phyloP scores from a whole-genome alignment of 2,797 vertebrate species.

The Oryzias sinensis region DNA sequence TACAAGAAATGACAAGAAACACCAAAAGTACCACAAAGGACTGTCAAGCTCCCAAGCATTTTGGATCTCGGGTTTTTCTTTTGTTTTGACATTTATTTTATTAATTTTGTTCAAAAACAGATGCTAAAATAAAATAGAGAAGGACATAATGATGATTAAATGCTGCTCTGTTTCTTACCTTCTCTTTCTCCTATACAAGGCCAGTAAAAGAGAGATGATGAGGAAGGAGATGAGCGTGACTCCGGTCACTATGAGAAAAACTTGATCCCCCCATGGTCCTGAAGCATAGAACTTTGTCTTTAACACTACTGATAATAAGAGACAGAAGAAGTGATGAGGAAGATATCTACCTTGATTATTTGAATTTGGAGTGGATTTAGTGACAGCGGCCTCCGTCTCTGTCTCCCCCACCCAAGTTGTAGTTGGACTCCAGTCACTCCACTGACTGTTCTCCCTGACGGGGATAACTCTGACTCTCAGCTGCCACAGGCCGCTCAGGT shows the following conservation, averaged over 20 bases:
- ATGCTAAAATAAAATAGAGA: too few relatives aligned
- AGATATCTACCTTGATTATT: constrained; percentile 21
- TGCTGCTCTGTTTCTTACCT: constrained; percentile 32
- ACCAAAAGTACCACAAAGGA: too few relatives aligned
- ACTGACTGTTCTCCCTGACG: accelerated
- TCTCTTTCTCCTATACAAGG: constrained; percentile 12
- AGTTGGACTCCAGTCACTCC: constrained; percentile 74
- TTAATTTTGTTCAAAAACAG: too few relatives aligned
- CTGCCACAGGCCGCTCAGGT: constrained; percentile 12
- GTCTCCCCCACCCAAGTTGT: constrained; percentile 39
- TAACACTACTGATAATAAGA: too few relatives aligned
- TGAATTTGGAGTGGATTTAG: not conserved
- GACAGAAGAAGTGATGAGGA: too few relatives aligned
- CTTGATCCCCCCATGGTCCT: constrained; percentile 5
- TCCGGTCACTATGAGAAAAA: accelerated
- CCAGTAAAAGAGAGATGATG: constrained; percentile 2
- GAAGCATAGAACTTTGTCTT: constrained; percentile 11
- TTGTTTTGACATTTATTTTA: too few relatives aligned
- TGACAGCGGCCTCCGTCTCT: not conserved
- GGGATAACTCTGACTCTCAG: constrained; percentile 62
- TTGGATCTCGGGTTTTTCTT: too few relatives aligned
- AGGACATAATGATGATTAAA: not conserved
- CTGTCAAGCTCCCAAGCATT: too few relatives aligned
- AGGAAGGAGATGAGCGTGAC: constrained; percentile 2
- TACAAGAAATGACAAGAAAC: too few relatives aligned